These are phyloP conservation scores for Zalophus californianus DNA, from an alignment of 2,797 vertebrate genomes.

Conservation along the genomic window DNA sequence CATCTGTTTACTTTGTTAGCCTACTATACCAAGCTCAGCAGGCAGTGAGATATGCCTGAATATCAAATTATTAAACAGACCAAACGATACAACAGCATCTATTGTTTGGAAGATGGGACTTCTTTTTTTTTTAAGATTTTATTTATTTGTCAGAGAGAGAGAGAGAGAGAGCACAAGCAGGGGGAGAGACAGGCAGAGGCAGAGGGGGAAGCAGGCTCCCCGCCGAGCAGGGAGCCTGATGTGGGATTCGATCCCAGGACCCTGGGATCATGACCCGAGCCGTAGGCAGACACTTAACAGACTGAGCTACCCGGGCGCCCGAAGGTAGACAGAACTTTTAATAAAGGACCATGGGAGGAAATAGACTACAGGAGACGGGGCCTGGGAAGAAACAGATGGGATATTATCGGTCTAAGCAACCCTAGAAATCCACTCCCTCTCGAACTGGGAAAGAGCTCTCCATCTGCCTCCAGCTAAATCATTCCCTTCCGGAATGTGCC, in stretches of 20 bases:
- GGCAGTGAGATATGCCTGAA: not conserved
- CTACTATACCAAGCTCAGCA: not conserved
- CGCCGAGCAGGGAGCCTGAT: not conserved
- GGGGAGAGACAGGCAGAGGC: not conserved
- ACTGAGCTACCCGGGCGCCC: not conserved
- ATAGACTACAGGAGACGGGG: not conserved
- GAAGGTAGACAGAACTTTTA: not conserved
- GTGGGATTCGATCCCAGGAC: not conserved
- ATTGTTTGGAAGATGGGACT: not conserved
- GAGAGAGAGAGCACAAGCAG: not conserved
- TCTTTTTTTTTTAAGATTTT: not conserved
- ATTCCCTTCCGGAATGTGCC: fast-evolving
- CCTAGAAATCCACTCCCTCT: not conserved
- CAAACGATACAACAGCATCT: not conserved
- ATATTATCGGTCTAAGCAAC: fast-evolving
- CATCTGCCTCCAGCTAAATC: not conserved
- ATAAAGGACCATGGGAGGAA: not conserved
- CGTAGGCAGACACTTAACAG: not conserved
- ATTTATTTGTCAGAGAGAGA: not conserved
- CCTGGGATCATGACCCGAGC: not conserved
- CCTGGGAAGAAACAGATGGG: not conserved
- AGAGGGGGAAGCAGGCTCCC: not conserved
- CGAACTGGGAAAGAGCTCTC: not conserved
- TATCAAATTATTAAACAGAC: not conserved
- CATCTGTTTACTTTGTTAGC: not conserved